Evolutionary conservation across 2,113 vertebrate genomes (phyloP), one percentile per base, ranked within the genome.

Genomic region (Lonchura striata): DNA sequence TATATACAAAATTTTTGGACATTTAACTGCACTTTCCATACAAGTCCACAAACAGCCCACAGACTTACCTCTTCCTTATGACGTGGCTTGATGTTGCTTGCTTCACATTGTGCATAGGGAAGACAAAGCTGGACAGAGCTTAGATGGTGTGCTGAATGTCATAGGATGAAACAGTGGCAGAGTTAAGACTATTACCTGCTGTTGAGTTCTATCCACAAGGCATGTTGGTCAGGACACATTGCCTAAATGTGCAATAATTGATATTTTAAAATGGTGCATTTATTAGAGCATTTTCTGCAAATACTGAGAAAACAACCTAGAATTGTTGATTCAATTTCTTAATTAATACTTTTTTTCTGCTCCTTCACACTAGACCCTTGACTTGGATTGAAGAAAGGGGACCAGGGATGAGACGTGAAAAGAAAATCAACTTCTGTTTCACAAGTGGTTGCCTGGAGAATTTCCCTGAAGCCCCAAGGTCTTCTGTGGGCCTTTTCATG

Each of bases 321-420:
- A 56, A 52, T 59, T 60, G 10, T 50, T 83, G 30, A 18, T 83
- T 78, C 41, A 4, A 7, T 78, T 96, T 86, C 31, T 82, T 88
- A 44, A 68, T 75, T 54, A 91, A 89, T 70, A 19, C 13, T 47
- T 11, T 35, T 42, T 39, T 47, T 90, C 50, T 95, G 30, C 8
- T 89, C 23, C 82, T 96, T 56, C 19, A 64, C 20, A 17, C 70
- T 86, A 99, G 99, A 88, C 97, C 98, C 2, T 89, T 99, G 65
- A 98, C 97, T 10, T 99, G 99, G 99, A 98, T 98, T 47, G 99
- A 99, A 97, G 99, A 99, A 89, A 98, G 98, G 33, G 98, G 96
- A 6, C 98, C 98, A 4, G 98, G 98, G 17, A 96, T 99, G 71
- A 98, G 98, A 75, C 97, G 99, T 52, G 96, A 96, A 86, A 99